Percentiles rank a stretch among this genome's conserved stretches.
phyloP scores from a whole-genome alignment of 2,888 invertebrate species.

The Cyclophora albipunctata region DNA sequence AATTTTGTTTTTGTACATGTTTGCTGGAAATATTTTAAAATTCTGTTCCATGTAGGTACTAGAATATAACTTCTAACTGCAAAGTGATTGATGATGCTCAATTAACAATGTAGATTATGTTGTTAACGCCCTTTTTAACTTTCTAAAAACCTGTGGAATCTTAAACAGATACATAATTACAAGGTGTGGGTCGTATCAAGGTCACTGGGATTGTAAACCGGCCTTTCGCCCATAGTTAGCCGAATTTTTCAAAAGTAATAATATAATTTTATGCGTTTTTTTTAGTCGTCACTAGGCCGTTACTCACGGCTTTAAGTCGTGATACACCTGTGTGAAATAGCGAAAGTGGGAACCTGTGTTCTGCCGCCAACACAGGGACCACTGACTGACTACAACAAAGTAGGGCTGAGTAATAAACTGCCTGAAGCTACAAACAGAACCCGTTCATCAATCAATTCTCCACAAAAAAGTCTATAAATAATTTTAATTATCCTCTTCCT shows the following conservation, averaged over 20 bases:
- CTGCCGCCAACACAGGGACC: too few relatives aligned
- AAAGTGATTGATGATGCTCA: constrained; percentile 1
- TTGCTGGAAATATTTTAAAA: too few relatives aligned
- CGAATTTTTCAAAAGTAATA: constrained; percentile 10
- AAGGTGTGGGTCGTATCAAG: constrained; percentile 18
- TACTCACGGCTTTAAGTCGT: constrained; percentile 15
- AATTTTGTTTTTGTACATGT: too few relatives aligned
- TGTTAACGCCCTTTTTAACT: constrained; percentile 9
- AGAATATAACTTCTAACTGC: too few relatives aligned
- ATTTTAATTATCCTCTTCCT: too few relatives aligned
- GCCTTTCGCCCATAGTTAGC: constrained; percentile 15
- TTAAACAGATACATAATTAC: constrained; percentile 6
- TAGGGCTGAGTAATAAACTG: too few relatives aligned
- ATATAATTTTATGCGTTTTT: constrained; percentile 9
- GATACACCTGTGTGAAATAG: constrained; percentile 24
- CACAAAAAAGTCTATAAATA: too few relatives aligned
- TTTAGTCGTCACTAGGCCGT: constrained; percentile 11
- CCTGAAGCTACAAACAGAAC: background rate
- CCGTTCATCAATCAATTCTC: too few relatives aligned
- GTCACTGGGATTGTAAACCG: constrained; percentile 17
- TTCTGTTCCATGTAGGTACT: too few relatives aligned
- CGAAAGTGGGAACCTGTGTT: constrained; percentile 42
- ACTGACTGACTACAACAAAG: too few relatives aligned
- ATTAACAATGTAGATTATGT: constrained; percentile 3
- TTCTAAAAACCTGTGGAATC: constrained; percentile 13